Evolutionary conservation across 2,888 invertebrate genomes (phyloP).

Genomic region (Cyrtodaria siliqua): DNA sequence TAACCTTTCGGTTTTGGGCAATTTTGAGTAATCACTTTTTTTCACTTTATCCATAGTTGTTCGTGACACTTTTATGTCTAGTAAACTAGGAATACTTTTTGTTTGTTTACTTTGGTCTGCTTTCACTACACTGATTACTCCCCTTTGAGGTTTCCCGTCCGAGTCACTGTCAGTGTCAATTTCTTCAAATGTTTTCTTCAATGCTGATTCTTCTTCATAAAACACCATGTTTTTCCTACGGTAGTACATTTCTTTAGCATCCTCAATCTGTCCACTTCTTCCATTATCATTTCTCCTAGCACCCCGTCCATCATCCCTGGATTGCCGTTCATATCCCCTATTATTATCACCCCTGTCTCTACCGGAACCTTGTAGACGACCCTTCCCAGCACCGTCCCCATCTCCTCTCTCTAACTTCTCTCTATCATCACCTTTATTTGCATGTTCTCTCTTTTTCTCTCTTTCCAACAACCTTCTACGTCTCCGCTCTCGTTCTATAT

Average conservation of each 20-base stretch:
- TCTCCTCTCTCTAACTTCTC: conserved; percentile 11
- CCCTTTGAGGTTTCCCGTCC: conserved; percentile 11
- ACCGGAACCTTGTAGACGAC: neutral
- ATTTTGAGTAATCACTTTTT: conserved; percentile 10
- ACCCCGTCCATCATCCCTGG: conserved; percentile 15
- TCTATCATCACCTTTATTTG: conserved; percentile 16
- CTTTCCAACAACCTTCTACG: conserved; percentile 53
- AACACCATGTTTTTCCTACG: conserved; percentile 39
- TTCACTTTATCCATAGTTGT: neutral
- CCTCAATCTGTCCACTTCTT: neutral
- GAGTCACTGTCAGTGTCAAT: conserved; percentile 39
- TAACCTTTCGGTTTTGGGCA: conserved; percentile 34
- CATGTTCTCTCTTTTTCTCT: conserved; percentile 14
- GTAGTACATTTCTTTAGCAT: conserved; percentile 20
- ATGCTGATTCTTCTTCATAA: conserved; percentile 24
- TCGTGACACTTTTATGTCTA: conserved; percentile 49
- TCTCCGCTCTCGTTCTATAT: conserved; percentile 68
- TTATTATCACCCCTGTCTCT: neutral
- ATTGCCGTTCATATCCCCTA: neutral
- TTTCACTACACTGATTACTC: conserved; percentile 47
- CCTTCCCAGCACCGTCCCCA: conserved; percentile 13
- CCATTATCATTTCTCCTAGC: conserved; percentile 1
- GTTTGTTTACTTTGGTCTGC: conserved; percentile 12
- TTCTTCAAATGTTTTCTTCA: conserved; percentile 43
- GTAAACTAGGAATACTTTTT: conserved; percentile 29